These are phyloP conservation scores for Vollenhovia emeryi DNA, from an alignment of 1,140 invertebrate species.

Conservation along the genomic window DNA sequence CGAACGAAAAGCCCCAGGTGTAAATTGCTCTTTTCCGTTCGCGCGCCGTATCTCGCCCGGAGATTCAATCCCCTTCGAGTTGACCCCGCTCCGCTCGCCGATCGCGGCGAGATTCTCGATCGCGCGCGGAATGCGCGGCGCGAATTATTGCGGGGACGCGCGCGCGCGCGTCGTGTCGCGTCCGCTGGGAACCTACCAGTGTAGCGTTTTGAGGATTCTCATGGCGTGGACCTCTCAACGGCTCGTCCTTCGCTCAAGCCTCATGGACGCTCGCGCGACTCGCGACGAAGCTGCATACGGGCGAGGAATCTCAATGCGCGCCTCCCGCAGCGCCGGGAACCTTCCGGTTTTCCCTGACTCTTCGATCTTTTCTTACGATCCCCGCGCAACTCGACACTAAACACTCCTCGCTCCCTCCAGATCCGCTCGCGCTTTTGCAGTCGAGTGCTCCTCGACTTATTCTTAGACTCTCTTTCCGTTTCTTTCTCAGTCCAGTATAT, in stretches of 20 bases:
- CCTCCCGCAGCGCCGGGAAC: conserved; percentile 24
- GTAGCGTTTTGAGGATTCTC: conserved; percentile 85
- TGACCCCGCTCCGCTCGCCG: too few species aligned
- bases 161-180: not conserved
- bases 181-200: conserved; percentile 80
- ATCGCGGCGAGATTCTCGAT: not conserved
- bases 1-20: not conserved
- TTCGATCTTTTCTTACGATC: conserved; percentile 8
- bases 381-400: not conserved
- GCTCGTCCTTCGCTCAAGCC: conserved; percentile 74
- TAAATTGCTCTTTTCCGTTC: not conserved
- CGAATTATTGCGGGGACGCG: not conserved
- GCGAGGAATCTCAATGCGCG: conserved; percentile 74
- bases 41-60: too few species aligned
- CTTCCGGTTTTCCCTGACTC: conserved; percentile 49
- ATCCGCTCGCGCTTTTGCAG: not conserved
- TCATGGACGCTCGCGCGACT: conserved; percentile 74
- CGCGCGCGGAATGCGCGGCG: not conserved
- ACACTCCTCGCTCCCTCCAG: conserved; percentile 22
- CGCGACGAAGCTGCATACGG: conserved; percentile 66
- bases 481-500: not conserved
- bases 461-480: not conserved
- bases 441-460: not conserved
- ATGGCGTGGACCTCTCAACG: conserved; percentile 80
- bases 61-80: not conserved